These are phyloP conservation scores for Lymantria dispar DNA, from an alignment of 2,888 invertebrate genomes.

Conservation along the genomic window DNA sequence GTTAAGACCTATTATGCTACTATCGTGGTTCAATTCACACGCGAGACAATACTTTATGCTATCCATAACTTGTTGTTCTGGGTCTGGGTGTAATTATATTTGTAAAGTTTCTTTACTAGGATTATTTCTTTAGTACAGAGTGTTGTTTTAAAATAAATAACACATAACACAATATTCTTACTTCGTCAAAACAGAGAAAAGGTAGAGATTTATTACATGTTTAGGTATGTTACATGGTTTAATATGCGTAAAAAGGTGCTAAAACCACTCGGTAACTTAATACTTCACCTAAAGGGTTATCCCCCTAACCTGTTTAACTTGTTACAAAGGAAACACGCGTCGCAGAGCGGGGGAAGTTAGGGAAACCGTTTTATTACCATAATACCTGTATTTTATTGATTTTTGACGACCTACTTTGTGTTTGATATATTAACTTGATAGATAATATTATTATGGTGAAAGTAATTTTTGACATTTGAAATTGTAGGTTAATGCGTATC, in stretches of 20 bases:
- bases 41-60: too few relatives aligned
- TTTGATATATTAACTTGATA: background rate
- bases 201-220: too few relatives aligned
- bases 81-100: too few relatives aligned
- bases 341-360: conserved; percentile 25
- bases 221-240: background rate
- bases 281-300: conserved; percentile 27
- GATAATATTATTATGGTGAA: background rate
- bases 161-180: too few relatives aligned
- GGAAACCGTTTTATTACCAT: conserved; percentile 36
- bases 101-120: too few relatives aligned
- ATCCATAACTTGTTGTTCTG: too few relatives aligned
- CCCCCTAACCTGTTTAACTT: conserved; percentile 12
- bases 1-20: too few relatives aligned
- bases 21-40: too few relatives aligned
- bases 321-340: conserved; percentile 26
- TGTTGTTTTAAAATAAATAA: too few relatives aligned
- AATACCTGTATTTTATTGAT: conserved; percentile 27
- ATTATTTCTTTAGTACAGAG: too few relatives aligned
- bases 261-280: conserved; percentile 15
- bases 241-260: background rate
- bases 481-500: background rate
- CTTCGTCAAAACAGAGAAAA: too few relatives aligned
- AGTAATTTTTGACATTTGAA: background rate
- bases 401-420: conserved; percentile 8